These are phyloP conservation scores for Amphipyra tragopoginis DNA, from an alignment of 2,888 invertebrate genomes.

Conservation along the genomic window DNA sequence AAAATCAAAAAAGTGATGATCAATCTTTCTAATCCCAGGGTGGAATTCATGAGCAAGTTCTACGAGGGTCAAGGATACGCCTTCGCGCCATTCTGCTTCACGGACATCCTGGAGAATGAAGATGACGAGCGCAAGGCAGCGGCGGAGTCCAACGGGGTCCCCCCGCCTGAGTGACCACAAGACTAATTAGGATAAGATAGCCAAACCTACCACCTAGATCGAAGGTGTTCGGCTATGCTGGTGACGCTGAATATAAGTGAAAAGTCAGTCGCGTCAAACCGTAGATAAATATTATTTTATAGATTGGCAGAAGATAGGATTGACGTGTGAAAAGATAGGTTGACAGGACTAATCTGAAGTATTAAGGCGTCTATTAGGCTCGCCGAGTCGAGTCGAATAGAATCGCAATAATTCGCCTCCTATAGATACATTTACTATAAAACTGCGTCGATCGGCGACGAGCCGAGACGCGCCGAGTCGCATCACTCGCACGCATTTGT, in stretches of 20 bases:
- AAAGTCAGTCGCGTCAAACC: constrained; percentile 27
- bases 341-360: too few relatives aligned
- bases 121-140: constrained; percentile 74
- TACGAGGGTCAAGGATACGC: constrained; percentile 94
- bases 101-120: constrained; percentile 88
- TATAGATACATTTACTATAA: too few relatives aligned
- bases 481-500: too few relatives aligned
- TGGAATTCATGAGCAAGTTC: constrained; percentile 99
- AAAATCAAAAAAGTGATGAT: too few relatives aligned
- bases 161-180: constrained; percentile 77
- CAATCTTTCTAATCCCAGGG: constrained; percentile 91
- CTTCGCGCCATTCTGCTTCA: constrained; percentile 94
- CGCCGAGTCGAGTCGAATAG: too few relatives aligned
- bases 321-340: too few relatives aligned
- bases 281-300: not conserved
- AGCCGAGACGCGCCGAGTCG: too few relatives aligned
- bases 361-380: too few relatives aligned
- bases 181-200: constrained; percentile 48
- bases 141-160: constrained; percentile 69
- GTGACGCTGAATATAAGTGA: constrained; percentile 29
- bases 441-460: too few relatives aligned
- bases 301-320: too few relatives aligned
- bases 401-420: too few relatives aligned
- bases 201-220: constrained; percentile 35
- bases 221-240: constrained; percentile 44